Conservation (phyloP, 2,797 vertebrate genomes). For the Enteromius paludinosus region DNA sequence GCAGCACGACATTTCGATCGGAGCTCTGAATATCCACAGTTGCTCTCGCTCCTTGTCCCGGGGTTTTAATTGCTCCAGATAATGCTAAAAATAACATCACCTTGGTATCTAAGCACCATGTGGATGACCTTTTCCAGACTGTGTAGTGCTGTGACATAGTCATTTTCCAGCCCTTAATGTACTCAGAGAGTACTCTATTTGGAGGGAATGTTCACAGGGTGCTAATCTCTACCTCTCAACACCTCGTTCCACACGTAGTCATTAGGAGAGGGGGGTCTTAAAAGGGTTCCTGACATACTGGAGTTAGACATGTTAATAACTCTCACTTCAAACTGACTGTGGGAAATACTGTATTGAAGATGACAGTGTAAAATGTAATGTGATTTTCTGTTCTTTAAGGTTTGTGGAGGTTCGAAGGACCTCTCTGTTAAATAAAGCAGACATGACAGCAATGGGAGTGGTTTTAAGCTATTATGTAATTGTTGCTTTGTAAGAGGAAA, state of each 20-base stretch:
- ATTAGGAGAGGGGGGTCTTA: conserved; percentile 56
- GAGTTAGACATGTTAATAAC: conserved; percentile 57
- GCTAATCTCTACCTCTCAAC: conserved; percentile 59
- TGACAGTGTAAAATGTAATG: conserved; percentile 40
- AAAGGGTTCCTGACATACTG: conserved; percentile 60
- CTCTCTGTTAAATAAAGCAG: not conserved
- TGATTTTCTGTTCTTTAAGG: conserved; percentile 32
- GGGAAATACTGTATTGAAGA: conserved; percentile 44
- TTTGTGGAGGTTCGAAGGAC: not conserved
- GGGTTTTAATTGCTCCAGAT: conserved; percentile 69
- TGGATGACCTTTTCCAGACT: conserved; percentile 68
- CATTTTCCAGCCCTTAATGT: conserved; percentile 58
- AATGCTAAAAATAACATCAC: conserved; percentile 62
- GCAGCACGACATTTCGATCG: conserved; percentile 60
- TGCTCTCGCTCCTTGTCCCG: conserved; percentile 44
- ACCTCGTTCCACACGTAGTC: conserved; percentile 54
- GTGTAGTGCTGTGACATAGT: conserved; percentile 61
- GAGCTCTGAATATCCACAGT: conserved; percentile 50
- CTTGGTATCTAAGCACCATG: conserved; percentile 52
- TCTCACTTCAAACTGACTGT: conserved; percentile 38
- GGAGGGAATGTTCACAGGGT: conserved; percentile 44
- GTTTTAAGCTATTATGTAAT: conserved; percentile 19
- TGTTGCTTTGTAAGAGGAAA: not conserved
- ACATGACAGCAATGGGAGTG: not conserved
- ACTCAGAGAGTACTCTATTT: conserved; percentile 52